phyloP scores from a whole-genome alignment of 2,113 vertebrate genomes.

The Cathartes aura region DNA sequence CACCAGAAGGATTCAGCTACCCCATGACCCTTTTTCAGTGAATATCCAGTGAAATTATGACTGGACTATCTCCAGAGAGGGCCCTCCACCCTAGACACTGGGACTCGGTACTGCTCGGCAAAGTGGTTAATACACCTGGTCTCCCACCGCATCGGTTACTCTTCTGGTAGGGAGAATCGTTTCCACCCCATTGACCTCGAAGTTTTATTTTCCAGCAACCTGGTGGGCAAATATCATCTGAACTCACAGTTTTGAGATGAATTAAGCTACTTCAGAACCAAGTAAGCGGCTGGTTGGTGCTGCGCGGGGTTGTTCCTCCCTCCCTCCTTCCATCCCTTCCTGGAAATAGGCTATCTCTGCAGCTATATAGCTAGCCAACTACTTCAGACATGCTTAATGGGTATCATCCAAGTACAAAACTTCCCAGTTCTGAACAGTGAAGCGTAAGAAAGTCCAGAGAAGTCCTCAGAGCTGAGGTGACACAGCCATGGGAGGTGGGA shows the following conservation, averaged over 20 bases:
- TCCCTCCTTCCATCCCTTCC: not conserved
- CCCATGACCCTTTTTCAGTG: not conserved
- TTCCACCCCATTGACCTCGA: not conserved
- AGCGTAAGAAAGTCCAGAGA: not conserved
- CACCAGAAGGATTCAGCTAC: not conserved
- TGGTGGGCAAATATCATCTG: not conserved
- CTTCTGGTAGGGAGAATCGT: not conserved
- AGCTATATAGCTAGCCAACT: not conserved
- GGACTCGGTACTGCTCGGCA: not conserved
- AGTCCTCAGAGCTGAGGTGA: fast-evolving
- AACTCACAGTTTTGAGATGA: not conserved
- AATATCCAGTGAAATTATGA: not conserved
- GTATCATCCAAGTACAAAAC: not conserved
- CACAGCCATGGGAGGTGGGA: not conserved
- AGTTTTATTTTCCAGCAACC: not conserved
- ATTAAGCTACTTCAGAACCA: not conserved
- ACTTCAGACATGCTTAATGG: not conserved
- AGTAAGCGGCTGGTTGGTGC: not conserved
- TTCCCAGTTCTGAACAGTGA: not conserved
- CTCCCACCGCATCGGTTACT: not conserved
- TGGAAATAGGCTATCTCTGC: not conserved
- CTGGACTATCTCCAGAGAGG: not conserved
- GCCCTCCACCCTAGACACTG: not conserved
- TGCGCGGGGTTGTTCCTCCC: not conserved
- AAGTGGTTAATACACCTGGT: not conserved